Conservation (phyloP, 2,888 invertebrate species). For the Timandra comae region DNA sequence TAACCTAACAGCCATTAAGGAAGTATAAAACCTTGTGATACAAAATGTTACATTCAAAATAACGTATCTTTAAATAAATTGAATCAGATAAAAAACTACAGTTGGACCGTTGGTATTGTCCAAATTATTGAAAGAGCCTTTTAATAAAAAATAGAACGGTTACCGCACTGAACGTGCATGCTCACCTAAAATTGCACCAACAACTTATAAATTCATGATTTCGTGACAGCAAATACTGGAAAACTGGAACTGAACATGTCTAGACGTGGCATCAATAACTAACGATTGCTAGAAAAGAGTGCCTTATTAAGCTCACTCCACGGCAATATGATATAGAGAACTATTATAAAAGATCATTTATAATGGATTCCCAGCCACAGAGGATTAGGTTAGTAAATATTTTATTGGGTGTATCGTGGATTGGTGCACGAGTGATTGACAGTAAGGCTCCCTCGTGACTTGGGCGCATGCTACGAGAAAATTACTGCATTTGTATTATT, state of each 20-base stretch:
- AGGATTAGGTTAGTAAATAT: slow-evolving; percentile 71
- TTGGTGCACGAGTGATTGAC: slow-evolving; percentile 62
- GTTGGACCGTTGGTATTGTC: too few relatives aligned
- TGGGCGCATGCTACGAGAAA: slow-evolving; percentile 25
- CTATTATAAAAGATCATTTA: slow-evolving; percentile 53
- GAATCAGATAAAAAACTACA: too few relatives aligned
- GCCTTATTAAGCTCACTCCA: slow-evolving; percentile 49
- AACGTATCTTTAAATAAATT: too few relatives aligned
- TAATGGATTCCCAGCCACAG: slow-evolving; percentile 66
- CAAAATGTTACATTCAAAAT: too few relatives aligned
- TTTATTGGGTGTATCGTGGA: slow-evolving; percentile 61
- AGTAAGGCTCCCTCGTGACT: slow-evolving; percentile 44
- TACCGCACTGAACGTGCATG: too few relatives aligned
- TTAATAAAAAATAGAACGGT: too few relatives aligned
- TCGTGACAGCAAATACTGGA: slow-evolving; percentile 62
- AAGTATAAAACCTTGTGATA: too few relatives aligned
- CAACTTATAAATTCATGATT: slow-evolving; percentile 45
- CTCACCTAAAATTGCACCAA: slow-evolving; percentile 39
- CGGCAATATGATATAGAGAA: slow-evolving; percentile 42
- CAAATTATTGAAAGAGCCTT: too few relatives aligned
- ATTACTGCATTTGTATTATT: slow-evolving; percentile 25
- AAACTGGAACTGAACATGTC: slow-evolving; percentile 46
- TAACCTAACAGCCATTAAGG: too few relatives aligned
- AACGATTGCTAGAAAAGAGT: slow-evolving; percentile 49
- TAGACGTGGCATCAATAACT: slow-evolving; percentile 65